Base-by-base conservation (phyloP, 2,113 vertebrate species). In the Ochotona princeps region DNA sequence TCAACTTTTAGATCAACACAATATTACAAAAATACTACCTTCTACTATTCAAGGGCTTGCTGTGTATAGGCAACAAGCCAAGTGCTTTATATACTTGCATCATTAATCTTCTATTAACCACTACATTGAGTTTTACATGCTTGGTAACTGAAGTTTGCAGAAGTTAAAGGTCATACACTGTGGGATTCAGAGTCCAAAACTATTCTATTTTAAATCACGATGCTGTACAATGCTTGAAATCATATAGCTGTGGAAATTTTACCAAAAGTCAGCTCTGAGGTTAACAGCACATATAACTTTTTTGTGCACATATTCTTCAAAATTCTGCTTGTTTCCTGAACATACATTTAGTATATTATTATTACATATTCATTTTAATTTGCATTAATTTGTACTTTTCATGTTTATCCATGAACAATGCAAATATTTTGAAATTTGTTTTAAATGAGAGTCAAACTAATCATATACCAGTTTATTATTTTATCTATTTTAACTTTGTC, bases 311-410 rank as follows among this genome's bases (percentile, higher is more conserved):
- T 2, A 57, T 73, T 83, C 4, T 93, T 60, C n/a, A 20, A 63
- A 93, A 92, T 49, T 51, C 25, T 18, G 21, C 26, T 35, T 70
- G 4, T 32, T 87, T 80, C 1, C 20, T 85, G 79, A 54, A 60
- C 80, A 79, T 5, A 1, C 35, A 5, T 66, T 65, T 70, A 38
- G 15, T 11, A 38, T 57, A 54, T 25, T 72, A 67, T 54, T n/a
- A 84, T 35, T 76, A 28, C 7, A 6, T 21, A 61, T 72, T 81
- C 32, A 67, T 70, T 72, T 93, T 85, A 81, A 73, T 35, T 91
- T 73, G 5, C 14, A 7, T 54, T 57, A 67, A 83, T 69, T 83
- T 57, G 54, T 47, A 89, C 10, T 66, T 86, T 86, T 44, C 61
- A 69, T 63, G 25, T 4, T 57, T 15, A 63, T 7, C 5, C 11